Evolutionary conservation across 2,888 invertebrate species (phyloP), one percentile per base, ranked within the genome.

Genomic region (Agrochola lota): DNA sequence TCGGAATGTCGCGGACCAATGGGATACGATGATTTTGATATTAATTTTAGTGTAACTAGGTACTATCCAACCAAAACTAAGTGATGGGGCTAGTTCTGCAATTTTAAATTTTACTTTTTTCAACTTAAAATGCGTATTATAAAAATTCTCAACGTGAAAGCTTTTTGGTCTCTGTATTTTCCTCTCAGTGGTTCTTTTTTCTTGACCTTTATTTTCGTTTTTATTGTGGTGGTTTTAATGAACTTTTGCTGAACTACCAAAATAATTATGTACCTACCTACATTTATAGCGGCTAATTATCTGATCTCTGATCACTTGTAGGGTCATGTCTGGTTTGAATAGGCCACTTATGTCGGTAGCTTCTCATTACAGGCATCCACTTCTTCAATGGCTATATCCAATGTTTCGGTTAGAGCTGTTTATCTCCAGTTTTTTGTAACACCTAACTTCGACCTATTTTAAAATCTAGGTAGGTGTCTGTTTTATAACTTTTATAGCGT

Each of bases 1-100:
- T n/a, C 43, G 78, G 78, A 80, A 88, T 85, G 77, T 78, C 63
- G 63, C 69, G 20, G 26, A 63, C 9, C 20, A n/a, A 55, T 74
- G 43, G 35, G 46, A 57, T 35, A 46, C 1, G n/a, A 55, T 40
- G 23, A 55, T 63, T 57, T 26, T 15, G 23, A 55, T 55, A 55
- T 55, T 55, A 55, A 55, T 23, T 52, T 52, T 2, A 20, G 20
- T 2, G 8, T 52, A 52, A 52, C 23, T 52, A 20, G 20, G n/a
- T 57, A n/a, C 59, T 59, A 26, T 26, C 15, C 26, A 15, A 15
- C 26, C 59, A 15, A 59, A 57, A 15, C 6, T 6, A 26, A 59
- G 12, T 59, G 57, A 57, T 57, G 23, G 55, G 9, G 55, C 23
- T 9, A 23, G 26, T 59, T 26, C n/a, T 11, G 57, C n/a, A n/a